Conservation (phyloP, 1,140 invertebrate genomes). For the Caenorhabditis inopinata region DNA sequence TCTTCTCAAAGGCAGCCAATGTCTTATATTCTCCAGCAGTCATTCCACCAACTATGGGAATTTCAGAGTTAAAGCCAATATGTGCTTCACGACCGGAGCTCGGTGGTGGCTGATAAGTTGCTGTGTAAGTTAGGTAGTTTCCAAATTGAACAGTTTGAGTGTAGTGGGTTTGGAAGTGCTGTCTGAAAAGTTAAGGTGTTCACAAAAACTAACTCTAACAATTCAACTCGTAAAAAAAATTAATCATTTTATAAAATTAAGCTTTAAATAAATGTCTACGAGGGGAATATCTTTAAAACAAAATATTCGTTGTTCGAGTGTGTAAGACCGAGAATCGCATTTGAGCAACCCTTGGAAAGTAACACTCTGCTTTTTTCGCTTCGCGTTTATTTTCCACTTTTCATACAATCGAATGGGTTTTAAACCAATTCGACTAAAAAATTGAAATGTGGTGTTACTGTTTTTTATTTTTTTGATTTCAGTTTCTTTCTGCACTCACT, state of each 20-base stretch:
- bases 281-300: no score
- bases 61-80: background rate
- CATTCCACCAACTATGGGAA: background rate
- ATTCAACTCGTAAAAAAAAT: no score
- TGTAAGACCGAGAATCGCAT: background rate
- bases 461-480: no score
- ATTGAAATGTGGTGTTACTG: no score
- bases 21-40: background rate
- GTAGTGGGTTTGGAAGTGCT: background rate
- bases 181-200: background rate
- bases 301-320: background rate
- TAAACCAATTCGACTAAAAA: no score
- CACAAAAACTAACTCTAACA: background rate
- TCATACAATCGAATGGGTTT: no score
- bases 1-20: background rate
- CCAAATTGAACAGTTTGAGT: background rate
- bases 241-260: no score
- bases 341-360: background rate
- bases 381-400: background rate
- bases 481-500: no score
- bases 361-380: slow-evolving; percentile 25
- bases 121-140: background rate
- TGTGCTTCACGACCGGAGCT: background rate
- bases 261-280: no score
- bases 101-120: background rate